Evolutionary conservation across 92 coral and sea anemone genomes (phyloP).

Genomic region (Epizoanthus fatuus): DNA sequence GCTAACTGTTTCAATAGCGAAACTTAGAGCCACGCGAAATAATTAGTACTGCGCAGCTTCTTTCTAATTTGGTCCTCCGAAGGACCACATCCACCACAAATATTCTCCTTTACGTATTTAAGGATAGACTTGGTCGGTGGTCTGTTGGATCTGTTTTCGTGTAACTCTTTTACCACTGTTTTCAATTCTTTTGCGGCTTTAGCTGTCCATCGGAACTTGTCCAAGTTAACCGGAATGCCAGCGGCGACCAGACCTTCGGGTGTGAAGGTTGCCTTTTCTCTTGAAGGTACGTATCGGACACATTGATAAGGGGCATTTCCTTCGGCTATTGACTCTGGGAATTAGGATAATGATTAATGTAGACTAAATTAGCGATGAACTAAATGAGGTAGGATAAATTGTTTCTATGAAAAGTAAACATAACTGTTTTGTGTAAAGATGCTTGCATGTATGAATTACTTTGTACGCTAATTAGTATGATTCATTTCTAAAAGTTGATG

Average conservation of each 20-base stretch:
- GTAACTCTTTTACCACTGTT: background rate
- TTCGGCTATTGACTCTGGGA: background rate
- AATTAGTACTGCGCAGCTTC: background rate
- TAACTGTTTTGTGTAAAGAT: background rate
- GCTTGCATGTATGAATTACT: no score
- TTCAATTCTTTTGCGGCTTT: slow-evolving; percentile 2
- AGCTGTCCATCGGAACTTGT: slow-evolving; percentile 26
- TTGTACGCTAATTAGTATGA: no score
- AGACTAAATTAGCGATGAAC: background rate
- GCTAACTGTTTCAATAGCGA: no score
- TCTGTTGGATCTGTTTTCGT: slow-evolving; percentile 3
- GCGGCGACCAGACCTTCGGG: slow-evolving; percentile 8
- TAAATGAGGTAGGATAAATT: background rate
- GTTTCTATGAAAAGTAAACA: background rate
- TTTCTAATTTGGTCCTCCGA: slow-evolving; percentile 14
- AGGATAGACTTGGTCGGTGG: slow-evolving; percentile 14
- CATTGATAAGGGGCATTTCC: slow-evolving; percentile 19
- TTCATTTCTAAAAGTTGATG: no score
- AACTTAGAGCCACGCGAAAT: background rate
- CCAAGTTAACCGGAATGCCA: slow-evolving; percentile 14
- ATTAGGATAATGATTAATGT: background rate
- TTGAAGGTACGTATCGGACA: slow-evolving; percentile 10
- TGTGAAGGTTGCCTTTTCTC: background rate
- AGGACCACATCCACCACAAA: slow-evolving; percentile 37
- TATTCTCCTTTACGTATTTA: background rate